Evolutionary conservation across 1,140 invertebrate genomes (phyloP).

Genomic region (Anoplophora glabripennis): DNA sequence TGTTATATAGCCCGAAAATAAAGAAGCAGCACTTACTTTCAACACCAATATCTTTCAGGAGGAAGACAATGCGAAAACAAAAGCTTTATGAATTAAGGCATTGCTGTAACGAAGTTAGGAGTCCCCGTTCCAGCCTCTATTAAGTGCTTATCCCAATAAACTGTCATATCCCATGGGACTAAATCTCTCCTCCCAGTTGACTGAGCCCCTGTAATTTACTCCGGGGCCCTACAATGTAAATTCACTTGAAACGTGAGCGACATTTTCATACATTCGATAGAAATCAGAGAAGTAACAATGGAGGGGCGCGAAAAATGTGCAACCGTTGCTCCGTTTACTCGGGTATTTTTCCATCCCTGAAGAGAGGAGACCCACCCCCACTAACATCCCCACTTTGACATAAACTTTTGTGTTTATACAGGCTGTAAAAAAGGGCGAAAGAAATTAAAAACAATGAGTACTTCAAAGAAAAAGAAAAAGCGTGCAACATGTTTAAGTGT

Average conservation of each 20-base stretch:
- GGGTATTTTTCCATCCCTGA: too few species aligned
- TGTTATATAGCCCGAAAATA: slow-evolving; percentile 10
- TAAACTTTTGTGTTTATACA: too few species aligned
- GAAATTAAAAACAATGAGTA: too few species aligned
- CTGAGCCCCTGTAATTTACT: slow-evolving; percentile 40
- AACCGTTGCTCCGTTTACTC: too few species aligned
- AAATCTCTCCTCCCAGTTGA: slow-evolving; percentile 31
- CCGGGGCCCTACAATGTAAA: slow-evolving; percentile 38
- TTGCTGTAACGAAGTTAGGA: slow-evolving; percentile 41
- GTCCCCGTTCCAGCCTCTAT: slow-evolving; percentile 31
- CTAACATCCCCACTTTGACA: too few species aligned
- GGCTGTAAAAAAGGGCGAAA: too few species aligned
- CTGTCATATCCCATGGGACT: slow-evolving; percentile 40
- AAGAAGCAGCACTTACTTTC: slow-evolving; percentile 33
- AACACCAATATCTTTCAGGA: slow-evolving; percentile 34
- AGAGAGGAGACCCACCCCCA: too few species aligned
- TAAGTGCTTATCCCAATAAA: slow-evolving; percentile 46
- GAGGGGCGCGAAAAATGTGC: background rate
- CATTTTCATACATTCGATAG: slow-evolving; percentile 27
- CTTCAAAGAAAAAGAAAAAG: too few species aligned
- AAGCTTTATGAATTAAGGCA: slow-evolving; percentile 43
- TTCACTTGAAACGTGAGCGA: slow-evolving; percentile 37
- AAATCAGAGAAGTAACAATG: background rate
- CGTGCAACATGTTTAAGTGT: too few species aligned
- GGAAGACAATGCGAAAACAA: slow-evolving; percentile 38